A percentile compares a stretch with the other conserved stretches of the same genome.
These are phyloP conservation scores for Orbicella faveolata DNA, from an alignment of 64 coral and sea anemone species.

Conservation along the genomic window DNA sequence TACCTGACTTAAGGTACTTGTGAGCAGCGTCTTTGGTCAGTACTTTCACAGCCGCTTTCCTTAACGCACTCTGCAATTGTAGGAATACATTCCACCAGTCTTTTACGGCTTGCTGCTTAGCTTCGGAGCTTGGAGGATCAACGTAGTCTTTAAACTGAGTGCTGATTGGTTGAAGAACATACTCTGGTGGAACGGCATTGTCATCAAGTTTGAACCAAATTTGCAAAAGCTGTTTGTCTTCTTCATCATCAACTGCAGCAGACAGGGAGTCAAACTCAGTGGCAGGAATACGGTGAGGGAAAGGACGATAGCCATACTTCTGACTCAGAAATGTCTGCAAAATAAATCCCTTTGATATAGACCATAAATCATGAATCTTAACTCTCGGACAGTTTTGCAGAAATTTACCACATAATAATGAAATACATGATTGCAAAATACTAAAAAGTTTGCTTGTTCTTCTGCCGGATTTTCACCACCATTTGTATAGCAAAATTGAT, in stretches of 20 bases:
- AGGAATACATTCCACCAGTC: conserved; percentile 79
- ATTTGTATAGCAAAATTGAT: too few species aligned
- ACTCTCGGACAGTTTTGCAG: too few species aligned
- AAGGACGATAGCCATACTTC: conserved; percentile 85
- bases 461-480: too few species aligned
- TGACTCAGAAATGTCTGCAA: conserved; percentile 82
- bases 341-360: background rate
- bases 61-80: conserved; percentile 55
- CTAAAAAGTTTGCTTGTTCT: too few species aligned
- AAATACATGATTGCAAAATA: too few species aligned
- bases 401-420: too few species aligned
- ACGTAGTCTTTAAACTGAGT: conserved; percentile 51
- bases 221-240: conserved; percentile 58
- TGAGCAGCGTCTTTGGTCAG: conserved; percentile 53
- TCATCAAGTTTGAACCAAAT: conserved; percentile 75
- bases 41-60: conserved; percentile 58
- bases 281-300: conserved; percentile 56
- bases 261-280: conserved; percentile 69
- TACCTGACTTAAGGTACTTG: conserved; percentile 78
- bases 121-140: conserved; percentile 53
- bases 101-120: conserved; percentile 53
- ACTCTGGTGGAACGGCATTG: conserved; percentile 74
- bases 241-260: conserved; percentile 54
- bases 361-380: background rate
- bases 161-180: conserved; percentile 87